Percentiles rank a stretch among this genome's conserved stretches.
Evolutionary conservation across 1,140 invertebrate genomes (phyloP).

Genomic region (Platorchestia sp.): DNA sequence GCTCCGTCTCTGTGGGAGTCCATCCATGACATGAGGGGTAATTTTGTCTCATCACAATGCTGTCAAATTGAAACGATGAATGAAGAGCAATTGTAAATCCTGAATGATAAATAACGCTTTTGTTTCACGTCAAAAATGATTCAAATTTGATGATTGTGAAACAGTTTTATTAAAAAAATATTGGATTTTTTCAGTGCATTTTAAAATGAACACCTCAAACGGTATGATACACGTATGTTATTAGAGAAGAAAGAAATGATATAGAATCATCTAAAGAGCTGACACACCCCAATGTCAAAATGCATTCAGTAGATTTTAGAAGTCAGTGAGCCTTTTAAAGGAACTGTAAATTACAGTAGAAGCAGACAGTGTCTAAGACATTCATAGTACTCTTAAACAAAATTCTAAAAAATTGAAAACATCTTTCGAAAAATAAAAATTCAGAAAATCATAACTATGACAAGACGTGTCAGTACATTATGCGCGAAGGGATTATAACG

Average conservation of each 20-base stretch:
- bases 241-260: not conserved
- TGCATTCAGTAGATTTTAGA: not conserved
- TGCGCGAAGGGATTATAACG: not conserved
- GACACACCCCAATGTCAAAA: not conserved
- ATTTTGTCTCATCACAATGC: not conserved
- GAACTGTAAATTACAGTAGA: not conserved
- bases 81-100: not conserved
- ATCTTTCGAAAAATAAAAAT: not conserved
- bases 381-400: not conserved
- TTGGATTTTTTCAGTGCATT: not conserved
- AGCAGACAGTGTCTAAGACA: not conserved
- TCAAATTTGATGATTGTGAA: not conserved
- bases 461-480: not conserved
- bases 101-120: not conserved
- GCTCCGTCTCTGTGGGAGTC: conserved; percentile 75
- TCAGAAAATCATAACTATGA: not conserved
- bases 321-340: not conserved
- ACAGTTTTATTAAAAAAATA: not conserved
- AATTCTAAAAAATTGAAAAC: not conserved
- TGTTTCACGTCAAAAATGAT: not conserved
- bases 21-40: conserved; percentile 4
- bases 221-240: not conserved
- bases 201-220: not conserved
- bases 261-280: not conserved
- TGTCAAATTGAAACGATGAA: not conserved